Evolutionary conservation across 2,797 vertebrate species (phyloP), one percentile per base, ranked within the genome.

Genomic region (Knipowitschia caucasica): DNA sequence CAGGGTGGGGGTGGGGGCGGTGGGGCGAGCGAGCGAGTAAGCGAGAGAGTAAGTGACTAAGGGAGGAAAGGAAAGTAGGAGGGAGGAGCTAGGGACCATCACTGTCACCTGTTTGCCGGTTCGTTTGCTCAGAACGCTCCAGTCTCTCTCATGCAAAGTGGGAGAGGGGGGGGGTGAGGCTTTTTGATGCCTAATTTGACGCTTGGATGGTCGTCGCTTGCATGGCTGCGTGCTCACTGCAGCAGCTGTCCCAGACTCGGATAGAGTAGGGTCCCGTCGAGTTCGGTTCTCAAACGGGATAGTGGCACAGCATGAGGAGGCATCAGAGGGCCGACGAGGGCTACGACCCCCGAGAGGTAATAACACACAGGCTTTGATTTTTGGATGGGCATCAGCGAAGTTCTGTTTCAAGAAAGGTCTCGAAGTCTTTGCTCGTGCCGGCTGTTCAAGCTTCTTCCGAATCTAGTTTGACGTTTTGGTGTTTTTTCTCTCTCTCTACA

Each of bases 121-220:
- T 83, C 51, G 72, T 81, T 86, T 78, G 78, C 79, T 42, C 17
- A 50, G 56, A 70, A 75, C 66, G 29, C 66, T 67, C 74, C 57
- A 50, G 50, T 71, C 75, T 66, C 75, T 85, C 69, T 65, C 75
- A 83, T 68, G 62, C 29, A 69, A 12, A 7, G n/a, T 4, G 3
- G 10, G 20, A 20, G 18, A 8, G 39, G 20, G 11, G 5, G 15
- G n/a, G n/a, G 77, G 77, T 67, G 55, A 69, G 58, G 84, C 82
- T 86, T 87, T n/a, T 89, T 85, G 81, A 86, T 73, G 82, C 78
- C 73, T 82, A 72, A 88, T 89, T 88, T 89, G 69, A 71, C 62
- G 84, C 78, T 85, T 45, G 80, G 84, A 66, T 46, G 78, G 64
- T 64, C 1, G 17, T 10, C 73, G 77, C 76, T 78, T 72, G 79